A percentile compares a stretch with the other conserved stretches of the same genome.
phyloP scores from a whole-genome alignment of 1,140 invertebrate genomes.

The Caenorhabditis elegans region DNA sequence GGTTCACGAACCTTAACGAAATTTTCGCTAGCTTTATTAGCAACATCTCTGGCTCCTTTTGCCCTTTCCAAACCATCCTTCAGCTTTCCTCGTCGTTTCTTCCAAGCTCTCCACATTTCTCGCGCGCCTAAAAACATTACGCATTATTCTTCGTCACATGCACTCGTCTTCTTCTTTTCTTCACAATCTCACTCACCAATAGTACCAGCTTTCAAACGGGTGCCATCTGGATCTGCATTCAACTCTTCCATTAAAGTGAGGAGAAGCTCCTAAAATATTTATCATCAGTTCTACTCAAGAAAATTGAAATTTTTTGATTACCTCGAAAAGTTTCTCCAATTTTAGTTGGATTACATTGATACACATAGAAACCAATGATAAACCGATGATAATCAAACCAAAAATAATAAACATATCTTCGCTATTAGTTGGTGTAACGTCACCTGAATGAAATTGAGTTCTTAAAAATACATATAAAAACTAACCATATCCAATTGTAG shows the following conservation, averaged over 20 bases:
- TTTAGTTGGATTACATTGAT: slow-evolving; percentile 65
- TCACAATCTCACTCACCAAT: slow-evolving; percentile 26
- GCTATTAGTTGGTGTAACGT: slow-evolving; percentile 65
- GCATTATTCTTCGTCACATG: slow-evolving; percentile 22
- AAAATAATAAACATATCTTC: slow-evolving; percentile 62
- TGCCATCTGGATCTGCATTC: slow-evolving; percentile 43
- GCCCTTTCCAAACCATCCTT: slow-evolving; percentile 7
- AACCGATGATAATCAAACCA: slow-evolving; percentile 63
- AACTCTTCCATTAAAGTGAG: slow-evolving; percentile 63
- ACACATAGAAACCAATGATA: slow-evolving; percentile 64
- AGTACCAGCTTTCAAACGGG: slow-evolving; percentile 34
- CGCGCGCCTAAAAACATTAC: slow-evolving; percentile 34
- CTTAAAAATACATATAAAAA: neutral
- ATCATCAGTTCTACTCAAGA: neutral
- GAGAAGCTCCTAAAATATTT: slow-evolving; percentile 53
- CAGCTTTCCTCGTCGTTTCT: slow-evolving; percentile 38
- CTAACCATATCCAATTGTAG: slow-evolving; percentile 64
- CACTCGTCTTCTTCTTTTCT: neutral
- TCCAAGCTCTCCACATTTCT: slow-evolving; percentile 49
- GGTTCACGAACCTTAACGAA: slow-evolving; percentile 41
- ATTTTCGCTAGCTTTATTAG: slow-evolving; percentile 36
- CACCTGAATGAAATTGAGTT: slow-evolving; percentile 47
- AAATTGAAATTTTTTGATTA: slow-evolving; percentile 18
- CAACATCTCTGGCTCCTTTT: slow-evolving; percentile 13
- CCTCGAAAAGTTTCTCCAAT: slow-evolving; percentile 61